These are phyloP conservation scores for Boloria selene DNA, from an alignment of 2,888 invertebrate species.

Conservation along the genomic window DNA sequence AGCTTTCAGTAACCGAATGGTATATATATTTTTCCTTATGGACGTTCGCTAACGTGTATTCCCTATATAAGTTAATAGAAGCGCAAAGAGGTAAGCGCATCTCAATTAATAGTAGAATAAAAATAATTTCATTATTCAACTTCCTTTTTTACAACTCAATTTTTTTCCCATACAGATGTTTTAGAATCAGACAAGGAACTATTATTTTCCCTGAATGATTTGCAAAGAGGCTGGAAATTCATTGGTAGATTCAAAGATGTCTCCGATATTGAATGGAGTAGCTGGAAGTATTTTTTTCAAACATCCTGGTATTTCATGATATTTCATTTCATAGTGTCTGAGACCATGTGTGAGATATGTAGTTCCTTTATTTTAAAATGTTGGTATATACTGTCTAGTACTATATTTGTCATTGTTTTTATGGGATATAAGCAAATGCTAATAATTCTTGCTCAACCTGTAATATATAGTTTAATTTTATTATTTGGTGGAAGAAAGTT, in stretches of 20 bases:
- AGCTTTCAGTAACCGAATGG: slow-evolving; percentile 62
- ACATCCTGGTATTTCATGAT: slow-evolving; percentile 80
- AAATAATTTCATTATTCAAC: background rate
- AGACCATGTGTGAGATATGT: slow-evolving; percentile 64
- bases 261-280: slow-evolving; percentile 88
- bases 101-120: background rate
- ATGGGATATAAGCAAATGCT: slow-evolving; percentile 77
- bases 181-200: slow-evolving; percentile 50
- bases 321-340: slow-evolving; percentile 79
- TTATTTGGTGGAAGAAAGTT: slow-evolving; percentile 71
- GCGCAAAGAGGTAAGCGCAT: slow-evolving; percentile 76
- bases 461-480: slow-evolving; percentile 72
- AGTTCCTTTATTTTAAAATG: slow-evolving; percentile 59
- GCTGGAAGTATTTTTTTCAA: slow-evolving; percentile 81
- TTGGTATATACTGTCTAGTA: slow-evolving; percentile 80
- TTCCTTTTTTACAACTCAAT: background rate
- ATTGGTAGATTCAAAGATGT: slow-evolving; percentile 83
- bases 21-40: slow-evolving; percentile 77
- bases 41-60: slow-evolving; percentile 80
- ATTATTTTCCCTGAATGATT: slow-evolving; percentile 65
- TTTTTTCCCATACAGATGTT: slow-evolving; percentile 56
- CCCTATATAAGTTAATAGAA: slow-evolving; percentile 78
- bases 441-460: slow-evolving; percentile 80
- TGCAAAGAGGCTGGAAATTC: slow-evolving; percentile 81
- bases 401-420: slow-evolving; percentile 68